These are phyloP conservation scores for Nymphalis c-album DNA, from an alignment of 2,888 invertebrate genomes.

Conservation along the genomic window DNA sequence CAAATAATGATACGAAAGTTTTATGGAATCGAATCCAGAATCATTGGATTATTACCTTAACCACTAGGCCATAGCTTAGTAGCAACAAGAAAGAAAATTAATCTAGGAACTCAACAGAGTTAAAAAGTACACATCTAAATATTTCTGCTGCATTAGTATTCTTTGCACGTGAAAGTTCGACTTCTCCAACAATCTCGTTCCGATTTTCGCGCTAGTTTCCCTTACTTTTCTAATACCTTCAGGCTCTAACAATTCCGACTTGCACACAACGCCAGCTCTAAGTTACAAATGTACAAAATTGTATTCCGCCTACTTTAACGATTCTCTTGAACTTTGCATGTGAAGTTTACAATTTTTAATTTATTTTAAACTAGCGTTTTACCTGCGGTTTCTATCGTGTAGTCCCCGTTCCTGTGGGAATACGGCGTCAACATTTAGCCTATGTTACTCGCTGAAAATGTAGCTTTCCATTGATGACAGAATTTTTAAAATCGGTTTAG, in stretches of 20 bases:
- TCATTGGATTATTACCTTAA: background rate
- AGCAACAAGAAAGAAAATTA: conserved; percentile 6
- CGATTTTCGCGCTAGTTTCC: conserved; percentile 26
- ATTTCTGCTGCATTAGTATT: conserved; percentile 30
- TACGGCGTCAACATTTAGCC: too few relatives aligned
- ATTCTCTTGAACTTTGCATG: conserved; percentile 4
- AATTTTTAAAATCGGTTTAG: background rate
- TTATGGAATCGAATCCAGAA: too few relatives aligned
- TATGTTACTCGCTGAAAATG: background rate
- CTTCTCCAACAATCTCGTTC: conserved; percentile 27
- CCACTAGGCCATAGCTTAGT: background rate
- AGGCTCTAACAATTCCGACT: conserved; percentile 31
- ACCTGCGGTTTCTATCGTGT: too few relatives aligned
- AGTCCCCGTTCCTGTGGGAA: too few relatives aligned
- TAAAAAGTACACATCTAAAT: conserved; percentile 18
- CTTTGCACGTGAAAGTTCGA: conserved; percentile 21
- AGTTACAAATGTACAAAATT: background rate
- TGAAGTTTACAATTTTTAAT: background rate
- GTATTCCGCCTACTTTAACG: background rate
- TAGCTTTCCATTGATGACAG: background rate
- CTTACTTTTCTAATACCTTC: conserved; percentile 37
- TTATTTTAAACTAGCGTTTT: background rate
- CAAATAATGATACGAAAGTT: too few relatives aligned
- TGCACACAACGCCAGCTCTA: conserved; percentile 2
- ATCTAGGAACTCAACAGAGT: background rate